Conservation (phyloP, 2,113 vertebrate genomes). For the Gallinago jamesoni region DNA sequence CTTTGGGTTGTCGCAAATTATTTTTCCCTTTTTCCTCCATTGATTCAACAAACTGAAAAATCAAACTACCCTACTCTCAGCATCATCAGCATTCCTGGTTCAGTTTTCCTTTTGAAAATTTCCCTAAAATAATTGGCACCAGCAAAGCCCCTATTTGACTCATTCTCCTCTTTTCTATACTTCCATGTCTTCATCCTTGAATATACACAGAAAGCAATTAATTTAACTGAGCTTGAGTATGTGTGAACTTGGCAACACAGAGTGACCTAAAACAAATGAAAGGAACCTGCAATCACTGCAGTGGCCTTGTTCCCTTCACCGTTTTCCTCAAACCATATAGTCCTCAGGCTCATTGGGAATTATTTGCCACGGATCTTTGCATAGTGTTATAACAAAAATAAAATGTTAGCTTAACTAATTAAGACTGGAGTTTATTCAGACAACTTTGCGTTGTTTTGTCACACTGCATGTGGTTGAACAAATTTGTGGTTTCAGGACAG, state of each 20-base stretch:
- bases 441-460: background rate
- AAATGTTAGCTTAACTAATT: background rate
- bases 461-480: accelerated
- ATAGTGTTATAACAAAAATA: background rate
- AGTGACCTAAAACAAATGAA: background rate
- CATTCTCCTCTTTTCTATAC: background rate
- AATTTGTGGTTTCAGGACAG: background rate
- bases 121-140: background rate
- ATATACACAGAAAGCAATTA: accelerated
- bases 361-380: background rate
- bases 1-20: background rate
- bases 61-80: background rate
- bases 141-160: background rate
- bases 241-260: accelerated
- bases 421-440: background rate
- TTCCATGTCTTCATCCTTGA: background rate
- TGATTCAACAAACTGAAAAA: background rate
- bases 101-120: background rate
- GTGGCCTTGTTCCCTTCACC: background rate
- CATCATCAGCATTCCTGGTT: background rate
- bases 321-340: background rate
- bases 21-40: background rate
- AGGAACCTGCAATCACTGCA: accelerated
- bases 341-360: background rate
- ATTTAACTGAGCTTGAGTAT: background rate